Evolutionary conservation across 2,888 invertebrate species (phyloP).

Genomic region (Pseudoips prasinana): DNA sequence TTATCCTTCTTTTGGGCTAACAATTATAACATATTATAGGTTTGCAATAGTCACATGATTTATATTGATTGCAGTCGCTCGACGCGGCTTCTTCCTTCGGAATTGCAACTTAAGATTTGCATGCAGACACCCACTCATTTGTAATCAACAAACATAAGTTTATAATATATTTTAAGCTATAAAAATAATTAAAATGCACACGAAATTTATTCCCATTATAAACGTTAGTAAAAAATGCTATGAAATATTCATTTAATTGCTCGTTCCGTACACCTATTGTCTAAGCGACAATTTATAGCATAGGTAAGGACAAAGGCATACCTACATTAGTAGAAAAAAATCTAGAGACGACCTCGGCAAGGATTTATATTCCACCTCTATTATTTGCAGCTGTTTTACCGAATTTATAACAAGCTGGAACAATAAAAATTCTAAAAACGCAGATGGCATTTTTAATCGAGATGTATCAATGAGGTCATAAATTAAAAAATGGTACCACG

Average conservation of each 20-base stretch:
- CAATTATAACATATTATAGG: too few species aligned
- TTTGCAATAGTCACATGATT: too few species aligned
- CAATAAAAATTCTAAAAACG: slow-evolving; percentile 55
- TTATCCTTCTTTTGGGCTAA: too few species aligned
- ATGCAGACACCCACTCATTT: slow-evolving; percentile 32
- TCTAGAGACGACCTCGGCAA: slow-evolving; percentile 43
- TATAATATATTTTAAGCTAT: slow-evolving; percentile 31
- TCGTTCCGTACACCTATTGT: slow-evolving; percentile 54
- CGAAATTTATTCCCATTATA: slow-evolving; percentile 25
- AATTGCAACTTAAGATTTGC: too few species aligned
- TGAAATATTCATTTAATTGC: slow-evolving; percentile 69
- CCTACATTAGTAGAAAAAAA: slow-evolving; percentile 15
- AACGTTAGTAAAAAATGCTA: slow-evolving; percentile 37
- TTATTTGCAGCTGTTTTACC: slow-evolving; percentile 51
- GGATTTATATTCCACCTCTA: slow-evolving; percentile 55
- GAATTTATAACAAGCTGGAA: slow-evolving; percentile 56
- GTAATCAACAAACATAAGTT: slow-evolving; percentile 38
- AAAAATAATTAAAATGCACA: slow-evolving; percentile 46
- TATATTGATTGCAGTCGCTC: too few species aligned
- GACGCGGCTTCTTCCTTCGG: too few species aligned
- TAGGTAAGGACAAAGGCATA: slow-evolving; percentile 30
- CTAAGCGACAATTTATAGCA: slow-evolving; percentile 54
- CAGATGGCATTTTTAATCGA: slow-evolving; percentile 49
- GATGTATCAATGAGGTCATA: slow-evolving; percentile 44
- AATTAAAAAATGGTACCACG: slow-evolving; percentile 52